phyloP scores from a whole-genome alignment of 2,113 vertebrate species.

The Merops nubicus region DNA sequence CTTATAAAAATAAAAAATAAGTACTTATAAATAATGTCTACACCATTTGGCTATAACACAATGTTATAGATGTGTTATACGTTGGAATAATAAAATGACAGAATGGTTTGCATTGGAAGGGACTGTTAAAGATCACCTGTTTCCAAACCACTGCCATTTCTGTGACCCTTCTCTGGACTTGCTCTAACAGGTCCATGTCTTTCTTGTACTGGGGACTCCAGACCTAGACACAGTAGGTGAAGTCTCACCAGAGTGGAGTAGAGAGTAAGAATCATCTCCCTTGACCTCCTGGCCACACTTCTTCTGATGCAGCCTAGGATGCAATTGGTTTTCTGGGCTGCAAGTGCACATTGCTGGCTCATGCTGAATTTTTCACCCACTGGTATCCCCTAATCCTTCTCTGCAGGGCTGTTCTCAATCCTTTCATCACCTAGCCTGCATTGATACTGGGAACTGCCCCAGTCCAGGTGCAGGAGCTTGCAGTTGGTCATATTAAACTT shows the following conservation, averaged over 20 bases:
- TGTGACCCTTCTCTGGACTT: neutral
- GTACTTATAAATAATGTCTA: neutral
- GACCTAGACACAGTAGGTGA: neutral
- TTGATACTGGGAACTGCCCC: neutral
- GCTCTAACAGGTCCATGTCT: neutral
- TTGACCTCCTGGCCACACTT: rapidly evolving
- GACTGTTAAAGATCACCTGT: neutral
- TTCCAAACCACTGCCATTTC: neutral
- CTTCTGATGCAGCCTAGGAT: neutral
- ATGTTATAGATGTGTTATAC: neutral
- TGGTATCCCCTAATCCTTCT: neutral
- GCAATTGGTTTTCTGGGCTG: neutral
- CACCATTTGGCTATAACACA: neutral
- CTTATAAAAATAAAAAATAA: neutral
- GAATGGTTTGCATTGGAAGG: neutral
- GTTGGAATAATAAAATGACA: neutral
- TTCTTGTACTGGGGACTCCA: neutral
- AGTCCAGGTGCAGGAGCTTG: neutral
- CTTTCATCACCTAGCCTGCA: neutral
- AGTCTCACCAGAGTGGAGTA: rapidly evolving
- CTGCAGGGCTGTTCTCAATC: neutral
- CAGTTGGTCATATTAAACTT: neutral
- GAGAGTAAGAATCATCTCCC: neutral
- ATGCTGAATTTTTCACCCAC: neutral
- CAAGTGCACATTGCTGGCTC: rapidly evolving